Evolutionary conservation across 2,888 invertebrate species (phyloP), one percentile per base, ranked within the genome.

Genomic region (Hipparchia sbordonii): DNA sequence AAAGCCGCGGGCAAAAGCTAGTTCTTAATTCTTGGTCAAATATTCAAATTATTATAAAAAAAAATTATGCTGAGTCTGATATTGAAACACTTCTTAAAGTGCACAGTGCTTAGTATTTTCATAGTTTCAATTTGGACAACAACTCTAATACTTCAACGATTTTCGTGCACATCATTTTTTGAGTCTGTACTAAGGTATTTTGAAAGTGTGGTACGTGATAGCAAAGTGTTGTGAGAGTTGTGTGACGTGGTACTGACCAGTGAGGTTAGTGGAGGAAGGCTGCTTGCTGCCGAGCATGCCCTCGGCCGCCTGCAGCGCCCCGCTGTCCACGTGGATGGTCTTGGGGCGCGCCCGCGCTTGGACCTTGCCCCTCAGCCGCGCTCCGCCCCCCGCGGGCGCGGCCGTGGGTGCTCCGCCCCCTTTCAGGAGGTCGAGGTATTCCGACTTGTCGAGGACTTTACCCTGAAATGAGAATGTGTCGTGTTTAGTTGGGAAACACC

Each of bases 311-410:
- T 97, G 97, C 68, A 96, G 95, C 59, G 96, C 96, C 70, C 96
- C 96, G 83, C 96, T 96, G 87, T 98, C 98, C 76, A 98, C 97
- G 86, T 98, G 98, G 77, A 98, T 98, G 61, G 98, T 98, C 94
- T 98, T 98, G 67, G 98, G 98, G 51, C 98, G 94, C 61, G 97
- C 97, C 77, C 97, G 95, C 39, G 95, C 77, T 70, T 81, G 94
- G 68, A 95, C 93, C 92, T 90, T 96, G 92, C 91, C 77, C 94
- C 90, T 80, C 72, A 89, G 82, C 70, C 87, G 79, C 45, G 85
- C 80, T 68, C 82, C 74, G 60, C 77, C 72, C 77, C 62, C 77
- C 97, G 92, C 88, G 96, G 61, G 67, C 85, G 72, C 69, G 70
- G 73, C 67, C 45, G 60, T 63, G 87, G 96, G 93, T 84, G 71